phyloP scores from a whole-genome alignment of 1,140 invertebrate species.

The Zaprionus lachaisei region DNA sequence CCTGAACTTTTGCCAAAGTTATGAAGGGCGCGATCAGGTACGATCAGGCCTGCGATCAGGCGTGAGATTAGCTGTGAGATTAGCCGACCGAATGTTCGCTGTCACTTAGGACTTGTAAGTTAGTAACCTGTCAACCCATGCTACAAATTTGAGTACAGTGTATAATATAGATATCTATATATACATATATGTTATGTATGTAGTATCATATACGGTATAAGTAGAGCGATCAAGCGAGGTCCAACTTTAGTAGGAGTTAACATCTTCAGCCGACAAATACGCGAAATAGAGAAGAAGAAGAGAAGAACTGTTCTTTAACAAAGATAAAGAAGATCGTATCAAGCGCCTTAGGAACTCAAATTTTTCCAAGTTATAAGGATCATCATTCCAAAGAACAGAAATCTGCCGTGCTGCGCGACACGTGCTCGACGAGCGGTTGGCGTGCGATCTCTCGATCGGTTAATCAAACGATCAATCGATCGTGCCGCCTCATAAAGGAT shows the following conservation, averaged over 20 bases:
- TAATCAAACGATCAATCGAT: conserved; percentile 37
- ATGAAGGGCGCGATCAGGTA: conserved; percentile 22
- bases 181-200: too few relatives aligned
- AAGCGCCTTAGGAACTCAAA: too few relatives aligned
- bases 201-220: too few relatives aligned
- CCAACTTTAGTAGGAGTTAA: too few relatives aligned
- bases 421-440: conserved; percentile 49
- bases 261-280: too few relatives aligned
- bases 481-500: conserved; percentile 61
- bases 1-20: conserved; percentile 27
- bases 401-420: conserved; percentile 8
- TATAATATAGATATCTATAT: too few relatives aligned
- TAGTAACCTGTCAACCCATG: not conserved
- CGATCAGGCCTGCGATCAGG: not conserved
- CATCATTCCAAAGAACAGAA: not conserved
- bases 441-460: conserved; percentile 26
- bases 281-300: too few relatives aligned
- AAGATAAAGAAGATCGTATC: too few relatives aligned
- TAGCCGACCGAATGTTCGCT: conserved; percentile 22
- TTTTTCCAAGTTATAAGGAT: too few relatives aligned
- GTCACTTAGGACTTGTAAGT: not conserved
- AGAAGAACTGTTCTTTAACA: too few relatives aligned
- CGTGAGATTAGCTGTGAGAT: conserved; percentile 2
- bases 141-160: too few relatives aligned
- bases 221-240: too few relatives aligned